phyloP scores from a whole-genome alignment of 2,888 invertebrate species.

The Drosophila longiperda region DNA sequence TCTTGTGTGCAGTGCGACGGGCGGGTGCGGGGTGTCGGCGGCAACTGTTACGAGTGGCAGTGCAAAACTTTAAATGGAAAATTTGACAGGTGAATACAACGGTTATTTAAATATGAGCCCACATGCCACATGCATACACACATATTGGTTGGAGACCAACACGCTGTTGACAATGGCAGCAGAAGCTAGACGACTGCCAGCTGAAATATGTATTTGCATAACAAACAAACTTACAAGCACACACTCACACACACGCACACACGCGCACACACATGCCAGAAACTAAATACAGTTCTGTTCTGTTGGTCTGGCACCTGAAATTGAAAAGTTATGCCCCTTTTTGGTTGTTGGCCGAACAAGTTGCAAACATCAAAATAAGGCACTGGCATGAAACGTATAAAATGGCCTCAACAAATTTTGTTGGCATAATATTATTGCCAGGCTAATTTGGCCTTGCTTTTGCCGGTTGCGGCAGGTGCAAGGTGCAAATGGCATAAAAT shows the following conservation, averaged over 20 bases:
- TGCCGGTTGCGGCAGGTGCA: conserved; percentile 26
- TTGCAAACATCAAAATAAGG: conserved; percentile 49
- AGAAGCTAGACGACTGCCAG: conserved; percentile 42
- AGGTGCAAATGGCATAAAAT: conserved; percentile 80
- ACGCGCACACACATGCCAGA: conserved; percentile 5
- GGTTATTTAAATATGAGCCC: conserved; percentile 72
- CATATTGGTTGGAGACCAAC: conserved; percentile 8
- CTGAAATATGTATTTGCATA: conserved; percentile 47
- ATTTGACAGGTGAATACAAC: conserved; percentile 78
- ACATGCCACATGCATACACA: conserved; percentile 5
- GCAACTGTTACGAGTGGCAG: conserved; percentile 9
- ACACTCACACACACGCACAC: not conserved
- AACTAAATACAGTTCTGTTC: conserved; percentile 23
- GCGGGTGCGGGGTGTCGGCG: conserved; percentile 2
- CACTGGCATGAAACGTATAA: conserved; percentile 37
- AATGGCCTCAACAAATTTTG: conserved; percentile 46
- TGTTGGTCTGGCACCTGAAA: conserved; percentile 39
- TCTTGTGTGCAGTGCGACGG: conserved; percentile 21
- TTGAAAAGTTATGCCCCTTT: conserved; percentile 68
- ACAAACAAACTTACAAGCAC: conserved; percentile 14
- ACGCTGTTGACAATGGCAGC: conserved; percentile 43
- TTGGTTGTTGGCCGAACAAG: conserved; percentile 38
- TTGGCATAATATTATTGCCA: conserved; percentile 59
- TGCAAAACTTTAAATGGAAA: conserved; percentile 81
- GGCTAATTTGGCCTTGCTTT: conserved; percentile 48